Percentiles rank a stretch among this genome's conserved stretches.
Conservation (phyloP, 2,888 invertebrate species). For the Amphipoea oculea region DNA sequence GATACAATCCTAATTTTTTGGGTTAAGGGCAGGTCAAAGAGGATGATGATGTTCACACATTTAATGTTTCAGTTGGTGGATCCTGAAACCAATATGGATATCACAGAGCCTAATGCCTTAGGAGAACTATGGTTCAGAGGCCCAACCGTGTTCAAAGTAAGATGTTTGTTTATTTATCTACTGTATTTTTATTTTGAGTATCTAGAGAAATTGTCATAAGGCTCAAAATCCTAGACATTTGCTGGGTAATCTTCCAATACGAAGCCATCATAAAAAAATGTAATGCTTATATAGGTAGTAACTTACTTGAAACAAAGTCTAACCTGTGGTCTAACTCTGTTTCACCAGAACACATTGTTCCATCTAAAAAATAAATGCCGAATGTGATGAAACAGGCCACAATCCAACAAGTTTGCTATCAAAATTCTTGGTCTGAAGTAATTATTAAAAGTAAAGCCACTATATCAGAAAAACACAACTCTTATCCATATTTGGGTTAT, state of each 20-base stretch:
- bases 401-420: background rate
- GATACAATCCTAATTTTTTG: no score
- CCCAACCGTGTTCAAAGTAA: conserved; percentile 77
- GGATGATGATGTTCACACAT: background rate
- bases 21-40: background rate
- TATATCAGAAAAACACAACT: background rate
- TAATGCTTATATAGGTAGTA: no score
- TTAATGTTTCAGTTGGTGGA: conserved; percentile 80
- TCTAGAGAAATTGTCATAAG: background rate
- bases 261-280: background rate
- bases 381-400: background rate
- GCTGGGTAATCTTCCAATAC: background rate
- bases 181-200: background rate
- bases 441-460: background rate
- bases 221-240: background rate
- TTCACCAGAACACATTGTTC: background rate
- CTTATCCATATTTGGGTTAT: no score
- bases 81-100: conserved; percentile 75
- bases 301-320: background rate
- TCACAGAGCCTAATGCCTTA: conserved; percentile 76
- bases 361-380: background rate
- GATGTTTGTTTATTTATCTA: background rate
- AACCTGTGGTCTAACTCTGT: background rate
- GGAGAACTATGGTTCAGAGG: conserved; percentile 87
- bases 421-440: background rate